Evolutionary conservation across 1,140 invertebrate genomes (phyloP).

Genomic region (Drosophila kepulauana): DNA sequence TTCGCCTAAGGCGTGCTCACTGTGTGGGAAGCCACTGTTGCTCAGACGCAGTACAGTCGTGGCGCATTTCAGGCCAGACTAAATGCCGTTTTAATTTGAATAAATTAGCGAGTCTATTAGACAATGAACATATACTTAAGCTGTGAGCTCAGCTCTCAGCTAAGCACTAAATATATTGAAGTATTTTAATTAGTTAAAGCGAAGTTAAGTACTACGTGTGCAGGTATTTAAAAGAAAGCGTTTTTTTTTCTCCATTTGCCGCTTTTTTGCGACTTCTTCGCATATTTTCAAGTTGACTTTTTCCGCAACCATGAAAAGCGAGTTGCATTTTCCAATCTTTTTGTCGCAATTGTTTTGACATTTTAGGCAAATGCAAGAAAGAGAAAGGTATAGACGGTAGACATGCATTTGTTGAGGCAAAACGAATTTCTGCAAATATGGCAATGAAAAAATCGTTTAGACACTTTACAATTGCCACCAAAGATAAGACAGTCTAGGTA

Average conservation of each 20-base stretch:
- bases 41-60: background rate
- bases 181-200: constrained; percentile 58
- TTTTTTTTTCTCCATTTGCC: constrained; percentile 8
- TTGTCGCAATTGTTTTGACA: constrained; percentile 41
- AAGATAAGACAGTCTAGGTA: constrained; percentile 50
- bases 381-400: constrained; percentile 12
- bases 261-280: constrained; percentile 5
- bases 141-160: constrained; percentile 42
- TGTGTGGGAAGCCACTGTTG: constrained; percentile 50
- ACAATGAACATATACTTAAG: constrained; percentile 51
- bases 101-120: constrained; percentile 53
- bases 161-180: constrained; percentile 25
- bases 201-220: constrained; percentile 13
- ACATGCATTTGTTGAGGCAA: constrained; percentile 45
- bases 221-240: constrained; percentile 39
- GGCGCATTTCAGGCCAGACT: constrained; percentile 20
- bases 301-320: constrained; percentile 39
- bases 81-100: constrained; percentile 65
- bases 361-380: constrained; percentile 32
- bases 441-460: constrained; percentile 47
- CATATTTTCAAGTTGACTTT: constrained; percentile 35
- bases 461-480: constrained; percentile 30
- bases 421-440: constrained; percentile 61
- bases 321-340: constrained; percentile 53
- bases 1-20: constrained; percentile 34